phyloP scores from a whole-genome alignment of 1,140 invertebrate species.

The Zaprionus capensis region DNA sequence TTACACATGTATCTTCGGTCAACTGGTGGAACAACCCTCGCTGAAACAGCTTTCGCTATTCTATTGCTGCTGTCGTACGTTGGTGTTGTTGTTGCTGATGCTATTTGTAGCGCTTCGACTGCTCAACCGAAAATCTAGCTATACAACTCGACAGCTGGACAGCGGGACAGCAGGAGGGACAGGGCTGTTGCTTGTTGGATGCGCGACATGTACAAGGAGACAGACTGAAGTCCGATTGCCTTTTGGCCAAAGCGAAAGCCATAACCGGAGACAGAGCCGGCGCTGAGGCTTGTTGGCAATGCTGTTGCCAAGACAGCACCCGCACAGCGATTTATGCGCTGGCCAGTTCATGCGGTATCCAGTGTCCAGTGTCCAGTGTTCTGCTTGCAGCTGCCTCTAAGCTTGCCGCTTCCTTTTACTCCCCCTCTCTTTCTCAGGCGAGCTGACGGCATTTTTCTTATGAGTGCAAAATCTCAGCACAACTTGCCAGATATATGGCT shows the following conservation, averaged over 20 bases:
- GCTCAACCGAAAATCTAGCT: constrained; percentile 49
- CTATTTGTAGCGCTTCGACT: constrained; percentile 16
- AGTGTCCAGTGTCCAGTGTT: constrained; percentile 9
- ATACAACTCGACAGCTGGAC: constrained; percentile 64
- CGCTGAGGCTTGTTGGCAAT: constrained; percentile 1
- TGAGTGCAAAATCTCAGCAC: constrained; percentile 77
- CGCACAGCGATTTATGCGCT: constrained; percentile 65
- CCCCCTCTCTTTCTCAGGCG: not conserved
- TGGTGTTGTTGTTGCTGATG: constrained; percentile 9
- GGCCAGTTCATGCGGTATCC: constrained; percentile 19
- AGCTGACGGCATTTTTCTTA: constrained; percentile 71
- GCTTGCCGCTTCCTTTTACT: constrained; percentile 39
- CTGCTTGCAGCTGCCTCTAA: constrained; percentile 35
- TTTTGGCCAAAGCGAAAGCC: constrained; percentile 23
- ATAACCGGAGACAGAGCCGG: not conserved
- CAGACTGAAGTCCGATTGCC: constrained; percentile 15
- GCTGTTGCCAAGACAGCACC: constrained; percentile 44
- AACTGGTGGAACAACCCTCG: not conserved
- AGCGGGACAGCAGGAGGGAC: not conserved
- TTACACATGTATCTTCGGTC: not conserved
- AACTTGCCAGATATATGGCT: constrained; percentile 27
- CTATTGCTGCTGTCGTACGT: constrained; percentile 8
- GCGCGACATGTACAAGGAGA: constrained; percentile 4
- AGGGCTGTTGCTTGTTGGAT: not conserved
- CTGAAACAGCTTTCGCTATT: not conserved